Conservation (phyloP, 2,888 invertebrate species). For the Lochmaea capreae region DNA sequence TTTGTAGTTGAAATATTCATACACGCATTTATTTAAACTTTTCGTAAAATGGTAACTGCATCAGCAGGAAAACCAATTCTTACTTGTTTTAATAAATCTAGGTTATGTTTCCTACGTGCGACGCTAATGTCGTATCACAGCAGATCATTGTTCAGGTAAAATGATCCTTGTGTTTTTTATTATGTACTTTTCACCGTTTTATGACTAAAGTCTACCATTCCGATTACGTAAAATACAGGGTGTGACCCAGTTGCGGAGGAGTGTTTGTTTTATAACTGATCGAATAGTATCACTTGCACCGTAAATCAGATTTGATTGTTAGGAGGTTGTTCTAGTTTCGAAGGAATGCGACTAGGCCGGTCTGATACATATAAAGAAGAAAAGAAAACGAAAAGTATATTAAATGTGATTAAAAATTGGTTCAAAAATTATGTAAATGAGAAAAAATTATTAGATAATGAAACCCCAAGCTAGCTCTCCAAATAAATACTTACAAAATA, state of each 20-base stretch:
- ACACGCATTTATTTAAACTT: background rate
- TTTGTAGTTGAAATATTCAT: background rate
- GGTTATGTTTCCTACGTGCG: background rate
- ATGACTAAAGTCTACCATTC: slow-evolving; percentile 1
- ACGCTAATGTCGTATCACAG: slow-evolving; percentile 10
- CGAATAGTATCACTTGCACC: slow-evolving; percentile 3
- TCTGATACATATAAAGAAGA: background rate
- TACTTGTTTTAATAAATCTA: background rate
- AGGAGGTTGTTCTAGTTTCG: slow-evolving; percentile 21
- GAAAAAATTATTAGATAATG: background rate
- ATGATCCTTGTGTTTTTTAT: background rate
- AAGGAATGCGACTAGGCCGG: slow-evolving; percentile 20
- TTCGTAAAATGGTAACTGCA: background rate
- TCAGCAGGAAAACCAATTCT: background rate
- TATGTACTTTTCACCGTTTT: slow-evolving; percentile 4
- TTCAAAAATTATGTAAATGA: too few relatives aligned
- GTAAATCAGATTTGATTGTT: slow-evolving; percentile 23
- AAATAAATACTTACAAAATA: too few relatives aligned
- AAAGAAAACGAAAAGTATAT: too few relatives aligned
- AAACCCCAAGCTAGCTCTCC: background rate
- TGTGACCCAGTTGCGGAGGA: slow-evolving; percentile 24
- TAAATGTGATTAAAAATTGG: too few relatives aligned
- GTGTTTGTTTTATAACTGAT: slow-evolving; percentile 26
- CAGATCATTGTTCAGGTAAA: slow-evolving; percentile 6
- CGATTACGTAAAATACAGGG: slow-evolving; percentile 23